Percentiles rank a stretch among this genome's conserved stretches.
phyloP scores from a whole-genome alignment of 2,888 invertebrate species.

The Emmelina monodactyla region DNA sequence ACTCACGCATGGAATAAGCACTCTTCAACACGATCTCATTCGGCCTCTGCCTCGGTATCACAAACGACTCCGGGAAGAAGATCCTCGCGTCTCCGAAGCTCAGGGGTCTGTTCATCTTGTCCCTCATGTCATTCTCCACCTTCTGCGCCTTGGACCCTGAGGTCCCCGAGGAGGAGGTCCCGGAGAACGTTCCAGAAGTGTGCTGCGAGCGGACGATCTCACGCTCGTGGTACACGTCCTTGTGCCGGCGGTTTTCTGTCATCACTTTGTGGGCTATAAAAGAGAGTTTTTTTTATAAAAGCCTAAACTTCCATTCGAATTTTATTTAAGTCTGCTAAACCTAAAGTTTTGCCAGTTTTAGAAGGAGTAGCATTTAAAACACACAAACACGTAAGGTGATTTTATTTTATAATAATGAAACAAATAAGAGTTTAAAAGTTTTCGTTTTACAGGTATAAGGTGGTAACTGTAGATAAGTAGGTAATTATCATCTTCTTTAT shows the following conservation, averaged over 20 bases:
- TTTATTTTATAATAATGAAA: too few species aligned
- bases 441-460: too few species aligned
- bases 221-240: slow-evolving; percentile 39
- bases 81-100: slow-evolving; percentile 55
- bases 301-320: too few species aligned
- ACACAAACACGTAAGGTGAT: too few species aligned
- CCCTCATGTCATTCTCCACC: slow-evolving; percentile 31
- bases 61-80: slow-evolving; percentile 60
- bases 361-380: too few species aligned
- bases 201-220: slow-evolving; percentile 42
- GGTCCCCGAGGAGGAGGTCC: slow-evolving; percentile 56
- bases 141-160: slow-evolving; percentile 52
- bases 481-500: too few species aligned
- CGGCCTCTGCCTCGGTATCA: slow-evolving; percentile 49
- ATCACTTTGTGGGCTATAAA: slow-evolving; percentile 52
- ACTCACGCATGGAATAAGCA: slow-evolving; percentile 53
- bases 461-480: too few species aligned
- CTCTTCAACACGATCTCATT: slow-evolving; percentile 42
- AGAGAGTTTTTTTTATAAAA: too few species aligned
- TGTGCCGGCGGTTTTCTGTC: slow-evolving; percentile 37
- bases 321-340: too few species aligned
- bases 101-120: slow-evolving; percentile 39
- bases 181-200: slow-evolving; percentile 48
- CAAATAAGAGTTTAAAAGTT: too few species aligned
- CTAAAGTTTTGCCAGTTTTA: too few species aligned